Percentiles rank a stretch among this genome's conserved stretches.
Evolutionary conservation across 2,888 invertebrate species (phyloP).

Genomic region (Metellina segmentata): DNA sequence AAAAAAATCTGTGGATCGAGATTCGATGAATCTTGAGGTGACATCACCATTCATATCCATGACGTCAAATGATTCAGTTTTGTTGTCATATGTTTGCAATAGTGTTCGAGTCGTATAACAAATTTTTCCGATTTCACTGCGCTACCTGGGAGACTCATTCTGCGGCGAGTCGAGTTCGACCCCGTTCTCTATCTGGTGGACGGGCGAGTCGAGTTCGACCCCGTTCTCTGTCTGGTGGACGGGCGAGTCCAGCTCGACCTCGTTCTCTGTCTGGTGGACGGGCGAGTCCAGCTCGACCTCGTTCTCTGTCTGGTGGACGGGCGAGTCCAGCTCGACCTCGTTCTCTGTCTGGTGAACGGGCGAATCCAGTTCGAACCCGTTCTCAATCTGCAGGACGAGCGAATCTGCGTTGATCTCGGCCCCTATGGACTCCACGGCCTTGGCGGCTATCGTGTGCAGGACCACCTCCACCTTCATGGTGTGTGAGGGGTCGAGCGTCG

Average conservation of each 20-base stretch:
- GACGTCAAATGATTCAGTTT: too few relatives aligned
- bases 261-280: conserved; percentile 10
- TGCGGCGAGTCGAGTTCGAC: conserved; percentile 13
- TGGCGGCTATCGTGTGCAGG: conserved; percentile 58
- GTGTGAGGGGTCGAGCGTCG: conserved; percentile 54
- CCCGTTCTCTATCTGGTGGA: conserved; percentile 10
- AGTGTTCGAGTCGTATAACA: too few relatives aligned
- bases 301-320: conserved; percentile 4
- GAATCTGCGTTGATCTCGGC: conserved; percentile 11
- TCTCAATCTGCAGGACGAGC: conserved; percentile 2
- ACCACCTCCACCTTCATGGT: conserved; percentile 69
- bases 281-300: conserved; percentile 18
- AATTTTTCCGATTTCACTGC: too few relatives aligned
- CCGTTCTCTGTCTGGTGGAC: conserved; percentile 8
- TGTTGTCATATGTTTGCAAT: too few relatives aligned
- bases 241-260: conserved; percentile 13
- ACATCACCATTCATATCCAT: too few relatives aligned
- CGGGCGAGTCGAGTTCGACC: conserved; percentile 7
- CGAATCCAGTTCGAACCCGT: conserved; percentile 15
- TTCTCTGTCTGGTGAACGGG: conserved; percentile 6
- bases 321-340: conserved; percentile 15
- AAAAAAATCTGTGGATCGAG: too few relatives aligned
- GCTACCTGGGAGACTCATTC: not conserved
- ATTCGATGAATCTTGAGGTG: too few relatives aligned
- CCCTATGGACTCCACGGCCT: conserved; percentile 49